Base-by-base conservation (phyloP, 1,140 invertebrate species). In the Drosophila truncata region DNA sequence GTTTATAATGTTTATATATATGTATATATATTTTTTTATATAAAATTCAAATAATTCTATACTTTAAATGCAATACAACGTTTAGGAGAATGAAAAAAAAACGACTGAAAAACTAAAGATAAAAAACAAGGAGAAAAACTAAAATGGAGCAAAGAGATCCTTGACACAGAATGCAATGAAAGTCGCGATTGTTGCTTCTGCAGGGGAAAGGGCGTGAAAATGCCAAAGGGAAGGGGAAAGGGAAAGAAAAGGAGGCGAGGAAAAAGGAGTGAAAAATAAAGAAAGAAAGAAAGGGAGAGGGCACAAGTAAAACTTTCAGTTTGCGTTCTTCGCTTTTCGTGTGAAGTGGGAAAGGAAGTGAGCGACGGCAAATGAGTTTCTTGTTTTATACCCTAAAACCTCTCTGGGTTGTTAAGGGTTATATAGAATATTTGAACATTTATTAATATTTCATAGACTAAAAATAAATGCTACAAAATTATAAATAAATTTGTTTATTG, bases 11-110 rank as follows among this genome's bases (percentile, higher is more conserved):
- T 8, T 29, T 1, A 29, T 29, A 7, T 29, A 13, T 29, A 33
- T 33, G 0, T 33, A 11, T 13, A 41, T 41, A n/a, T 10, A 18
- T 41, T 18, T 4, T 10, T 33, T 13, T 13, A 41, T 11, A 11
- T 18, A 39, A 9, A n/a, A 8, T 42, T 42, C 10, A 2, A 2
- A 11, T 11, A 20, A 11, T 11, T 20, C 2, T 20, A 77, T 59
- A 73, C 62, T 70, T 84, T 80, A 81, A 85, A 78, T 81, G 73
- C 73, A 78, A 75, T 67, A 72, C 81, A 41, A 54, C 8, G 13
- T 18, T 3, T 20, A 13, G 13, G n/a, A 8, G 18, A 31, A 11
- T 39, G n/a, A 16, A 41, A 25, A 29, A 16, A 41, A 25, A 29
- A 46, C 25, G 39, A 58, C 39, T 14, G 14, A 23, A 41, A 66